phyloP scores from a whole-genome alignment of 2,888 invertebrate genomes.

The Labia minor region DNA sequence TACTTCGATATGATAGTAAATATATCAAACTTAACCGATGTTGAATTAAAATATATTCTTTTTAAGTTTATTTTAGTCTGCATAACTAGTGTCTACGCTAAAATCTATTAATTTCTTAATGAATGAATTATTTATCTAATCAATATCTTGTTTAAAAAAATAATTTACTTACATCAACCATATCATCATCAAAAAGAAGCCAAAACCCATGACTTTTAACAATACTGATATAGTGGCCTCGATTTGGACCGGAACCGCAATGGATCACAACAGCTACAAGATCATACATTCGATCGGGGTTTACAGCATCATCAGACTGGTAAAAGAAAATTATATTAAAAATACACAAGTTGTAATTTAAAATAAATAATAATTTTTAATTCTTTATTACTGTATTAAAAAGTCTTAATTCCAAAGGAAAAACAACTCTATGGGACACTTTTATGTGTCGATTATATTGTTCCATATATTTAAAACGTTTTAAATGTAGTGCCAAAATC shows the following conservation, averaged over 20 bases:
- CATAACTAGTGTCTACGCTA: not conserved
- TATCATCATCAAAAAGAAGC: conserved; percentile 99
- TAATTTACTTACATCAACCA: conserved; percentile 83
- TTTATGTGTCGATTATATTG: conserved; percentile 98
- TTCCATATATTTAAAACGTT: conserved; percentile 96
- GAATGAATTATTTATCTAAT: too few species aligned
- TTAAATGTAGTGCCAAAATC: conserved; percentile 93
- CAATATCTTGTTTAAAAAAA: too few species aligned
- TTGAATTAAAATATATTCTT: too few species aligned
- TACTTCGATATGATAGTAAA: too few species aligned
- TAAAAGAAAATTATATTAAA: conserved; percentile 28
- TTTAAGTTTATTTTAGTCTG: too few species aligned
- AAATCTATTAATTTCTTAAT: not conserved
- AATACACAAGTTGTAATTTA: too few species aligned
- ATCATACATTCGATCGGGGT: conserved; percentile 96
- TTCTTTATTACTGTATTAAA: conserved; percentile 80
- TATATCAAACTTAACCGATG: too few species aligned
- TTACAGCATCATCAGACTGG: conserved; percentile 95
- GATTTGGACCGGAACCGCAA: conserved; percentile 97
- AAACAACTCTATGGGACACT: conserved; percentile 97
- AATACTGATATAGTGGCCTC: conserved; percentile 99
- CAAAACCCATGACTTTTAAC: conserved; percentile 99
- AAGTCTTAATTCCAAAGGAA: conserved; percentile 91
- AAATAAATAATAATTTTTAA: conserved; percentile 22
- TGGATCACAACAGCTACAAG: conserved; percentile 98